Evolutionary conservation across 2,888 invertebrate species (phyloP), one percentile per base, ranked within the genome.

Genomic region (Copidosoma aretas): DNA sequence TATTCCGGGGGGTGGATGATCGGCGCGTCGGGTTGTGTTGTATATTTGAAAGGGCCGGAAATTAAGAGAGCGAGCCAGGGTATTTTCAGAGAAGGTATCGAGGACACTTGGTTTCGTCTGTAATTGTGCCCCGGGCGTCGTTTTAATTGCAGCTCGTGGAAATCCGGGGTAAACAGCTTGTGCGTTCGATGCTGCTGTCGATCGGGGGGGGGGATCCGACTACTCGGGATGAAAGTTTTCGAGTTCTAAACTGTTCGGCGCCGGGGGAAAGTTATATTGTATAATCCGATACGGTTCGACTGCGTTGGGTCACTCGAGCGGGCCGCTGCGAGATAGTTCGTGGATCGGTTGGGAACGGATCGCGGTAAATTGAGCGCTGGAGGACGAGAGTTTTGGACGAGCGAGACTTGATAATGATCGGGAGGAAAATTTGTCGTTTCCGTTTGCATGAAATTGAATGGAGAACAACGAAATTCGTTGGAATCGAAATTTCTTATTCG

Each of bases 131-230:
- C 53, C 43, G n/a, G 43, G 24, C 41, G n/a, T 62, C 41, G 53
- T 62, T 62, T 52, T 54, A 43, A 54, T 62, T 54, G 62, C 41
- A 32, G n/a, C 49, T 52, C 53, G n/a, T n/a, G 14, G 15, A 62
- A 54, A 62, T 62, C 43, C 41, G 22, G 41, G 53, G 49, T 54
- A 62, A 62, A 62, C 62, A 62, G 15, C 41, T 22, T 10, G 54
- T 24, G 24, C 39, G 15, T 41, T 39, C 53, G 53, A 19, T 41
- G 54, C 32, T 32, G 4, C 41, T 53, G 54, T 53, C 43, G 53
- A 62, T 62, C 53, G 62, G 43, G n/a, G n/a, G n/a, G n/a, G n/a
- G n/a, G 62, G 54, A 43, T 41, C 53, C 24, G 53, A 62, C 62
- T 62, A 62, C 62, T 62, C 53, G 62, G 8, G 22, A 52, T 19